Conservation (phyloP, 2,888 invertebrate genomes). For the Patella ulyssiponensis region DNA sequence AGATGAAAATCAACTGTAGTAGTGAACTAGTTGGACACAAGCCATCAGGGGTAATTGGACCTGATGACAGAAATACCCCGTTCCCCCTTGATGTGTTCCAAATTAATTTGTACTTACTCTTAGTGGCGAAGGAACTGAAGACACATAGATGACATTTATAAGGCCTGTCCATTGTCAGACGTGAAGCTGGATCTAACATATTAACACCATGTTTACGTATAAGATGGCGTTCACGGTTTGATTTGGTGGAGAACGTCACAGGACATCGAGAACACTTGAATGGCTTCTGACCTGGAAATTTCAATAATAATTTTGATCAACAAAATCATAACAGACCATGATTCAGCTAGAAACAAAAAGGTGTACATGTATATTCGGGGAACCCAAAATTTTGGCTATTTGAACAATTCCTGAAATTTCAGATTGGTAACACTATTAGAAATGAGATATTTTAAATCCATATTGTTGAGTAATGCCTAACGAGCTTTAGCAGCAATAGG, state of each 20-base stretch:
- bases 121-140: conserved; percentile 85
- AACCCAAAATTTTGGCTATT: too few relatives aligned
- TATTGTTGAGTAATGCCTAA: too few relatives aligned
- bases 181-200: conserved; percentile 75
- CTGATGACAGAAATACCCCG: too few relatives aligned
- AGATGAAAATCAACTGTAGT: too few relatives aligned
- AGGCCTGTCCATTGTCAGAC: conserved; percentile 74
- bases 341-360: not conserved
- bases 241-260: conserved; percentile 94
- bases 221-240: conserved; percentile 95
- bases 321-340: not conserved
- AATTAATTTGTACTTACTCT: conserved; percentile 67
- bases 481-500: too few relatives aligned
- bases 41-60: too few relatives aligned
- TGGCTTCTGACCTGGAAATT: conserved; percentile 83
- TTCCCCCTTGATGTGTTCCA: too few relatives aligned
- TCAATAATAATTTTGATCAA: not conserved
- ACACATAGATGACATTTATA: conserved; percentile 84
- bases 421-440: too few relatives aligned
- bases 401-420: too few relatives aligned
- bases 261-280: conserved; percentile 95
- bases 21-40: too few relatives aligned
- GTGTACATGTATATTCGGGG: too few relatives aligned
- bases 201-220: conserved; percentile 84
- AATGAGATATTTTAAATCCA: too few relatives aligned